phyloP scores from a whole-genome alignment of 2,113 vertebrate species.

The Syngnathus scovelli region DNA sequence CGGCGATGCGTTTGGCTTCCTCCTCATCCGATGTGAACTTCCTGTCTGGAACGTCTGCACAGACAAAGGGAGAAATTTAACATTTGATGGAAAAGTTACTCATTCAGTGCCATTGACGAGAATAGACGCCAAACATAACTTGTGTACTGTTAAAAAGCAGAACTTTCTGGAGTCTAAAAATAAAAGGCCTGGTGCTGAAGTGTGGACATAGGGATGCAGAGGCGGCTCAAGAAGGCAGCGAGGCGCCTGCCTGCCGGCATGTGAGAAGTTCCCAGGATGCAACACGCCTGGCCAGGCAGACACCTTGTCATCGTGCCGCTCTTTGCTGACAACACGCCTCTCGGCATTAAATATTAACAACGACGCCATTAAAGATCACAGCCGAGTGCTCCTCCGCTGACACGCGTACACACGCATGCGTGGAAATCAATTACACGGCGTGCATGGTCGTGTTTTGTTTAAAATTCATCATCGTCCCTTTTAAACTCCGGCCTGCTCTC shows the following conservation, averaged over 20 bases:
- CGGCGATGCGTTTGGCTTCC: conserved; percentile 93
- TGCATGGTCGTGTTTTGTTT: neutral
- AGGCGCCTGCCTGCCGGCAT: neutral
- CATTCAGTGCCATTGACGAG: too few relatives aligned
- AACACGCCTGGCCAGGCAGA: conserved; percentile 37
- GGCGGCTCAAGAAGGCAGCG: conserved; percentile 27
- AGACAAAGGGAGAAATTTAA: conserved; percentile 25
- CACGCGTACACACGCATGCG: neutral
- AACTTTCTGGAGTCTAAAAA: too few relatives aligned
- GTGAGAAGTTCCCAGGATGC: conserved; percentile 24
- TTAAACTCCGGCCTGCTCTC: too few relatives aligned
- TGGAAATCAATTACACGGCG: neutral
- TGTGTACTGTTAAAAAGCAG: too few relatives aligned
- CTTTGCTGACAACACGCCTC: conserved; percentile 48
- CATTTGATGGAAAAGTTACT: neutral
- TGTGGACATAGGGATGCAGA: conserved; percentile 8
- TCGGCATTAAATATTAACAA: conserved; percentile 67
- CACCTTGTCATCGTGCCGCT: conserved; percentile 45
- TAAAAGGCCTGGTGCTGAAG: neutral
- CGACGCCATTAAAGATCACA: conserved; percentile 61
- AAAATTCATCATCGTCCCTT: neutral
- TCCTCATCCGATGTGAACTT: conserved; percentile 88
- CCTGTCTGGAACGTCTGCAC: conserved; percentile 82
- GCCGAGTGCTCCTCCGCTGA: conserved; percentile 23
- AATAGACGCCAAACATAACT: too few relatives aligned